These are phyloP conservation scores for Henicopernis longicauda DNA, from an alignment of 2,113 vertebrate genomes.

Conservation along the genomic window DNA sequence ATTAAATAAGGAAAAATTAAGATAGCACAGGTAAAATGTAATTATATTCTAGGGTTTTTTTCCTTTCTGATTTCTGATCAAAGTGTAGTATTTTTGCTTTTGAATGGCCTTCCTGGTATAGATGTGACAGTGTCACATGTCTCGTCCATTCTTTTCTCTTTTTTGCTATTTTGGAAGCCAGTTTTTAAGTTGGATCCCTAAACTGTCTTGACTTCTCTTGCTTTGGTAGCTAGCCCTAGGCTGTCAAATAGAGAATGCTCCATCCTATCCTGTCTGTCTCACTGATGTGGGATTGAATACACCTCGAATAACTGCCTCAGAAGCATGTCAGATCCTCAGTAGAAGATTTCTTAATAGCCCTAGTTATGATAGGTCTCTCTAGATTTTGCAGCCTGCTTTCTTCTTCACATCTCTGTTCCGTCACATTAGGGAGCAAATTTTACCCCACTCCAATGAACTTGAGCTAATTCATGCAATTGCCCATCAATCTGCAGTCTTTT, in stretches of 20 bases:
- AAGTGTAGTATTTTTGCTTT: background rate
- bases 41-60: background rate
- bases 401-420: background rate
- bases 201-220: background rate
- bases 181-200: background rate
- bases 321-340: background rate
- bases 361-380: background rate
- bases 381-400: background rate
- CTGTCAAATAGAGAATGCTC: background rate
- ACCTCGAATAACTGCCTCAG: background rate
- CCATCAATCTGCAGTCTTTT: background rate
- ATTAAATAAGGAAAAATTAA: background rate
- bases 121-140: background rate
- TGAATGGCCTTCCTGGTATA: background rate
- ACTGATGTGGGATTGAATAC: background rate
- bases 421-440: background rate
- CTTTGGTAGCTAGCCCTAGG: background rate
- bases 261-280: background rate
- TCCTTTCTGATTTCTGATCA: background rate
- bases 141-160: background rate
- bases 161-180: background rate
- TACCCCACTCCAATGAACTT: background rate
- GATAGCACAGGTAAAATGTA: background rate
- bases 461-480: background rate
- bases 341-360: background rate